Conservation (phyloP, 2,888 invertebrate species). For the Drepanosiphum platanoidis region DNA sequence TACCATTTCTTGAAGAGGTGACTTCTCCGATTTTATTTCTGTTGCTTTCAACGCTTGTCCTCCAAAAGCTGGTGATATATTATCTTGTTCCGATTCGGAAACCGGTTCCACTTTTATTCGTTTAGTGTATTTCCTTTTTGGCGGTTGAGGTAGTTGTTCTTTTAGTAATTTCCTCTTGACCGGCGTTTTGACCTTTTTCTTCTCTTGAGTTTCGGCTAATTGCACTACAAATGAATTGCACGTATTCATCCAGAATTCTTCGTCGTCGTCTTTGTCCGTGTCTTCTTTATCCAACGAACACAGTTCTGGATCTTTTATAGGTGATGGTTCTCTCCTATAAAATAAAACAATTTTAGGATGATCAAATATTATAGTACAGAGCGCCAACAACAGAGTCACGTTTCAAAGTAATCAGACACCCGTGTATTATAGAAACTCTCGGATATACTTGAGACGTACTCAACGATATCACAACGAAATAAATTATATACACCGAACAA, state of each 20-base stretch:
- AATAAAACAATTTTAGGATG: background rate
- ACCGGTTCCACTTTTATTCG: slow-evolving; percentile 32
- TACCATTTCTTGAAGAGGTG: background rate
- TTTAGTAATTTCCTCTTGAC: slow-evolving; percentile 28
- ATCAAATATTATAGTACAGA: background rate
- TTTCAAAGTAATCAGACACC: background rate
- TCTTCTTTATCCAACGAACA: slow-evolving; percentile 17
- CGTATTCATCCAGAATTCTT: slow-evolving; percentile 55
- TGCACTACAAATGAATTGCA: slow-evolving; percentile 57
- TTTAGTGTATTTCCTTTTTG: slow-evolving; percentile 58
- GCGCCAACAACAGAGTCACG: background rate
- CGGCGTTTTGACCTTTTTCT: slow-evolving; percentile 29
- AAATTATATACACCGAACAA: background rate
- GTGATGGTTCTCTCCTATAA: slow-evolving; percentile 45
- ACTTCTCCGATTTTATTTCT: background rate
- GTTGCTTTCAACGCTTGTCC: background rate
- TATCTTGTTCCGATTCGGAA: slow-evolving; percentile 14
- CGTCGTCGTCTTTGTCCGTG: slow-evolving; percentile 44
- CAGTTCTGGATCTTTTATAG: slow-evolving; percentile 30
- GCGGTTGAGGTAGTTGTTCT: slow-evolving; percentile 11
- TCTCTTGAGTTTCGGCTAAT: slow-evolving; percentile 57
- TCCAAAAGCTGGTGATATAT: background rate
- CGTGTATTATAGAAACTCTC: background rate
- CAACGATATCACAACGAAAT: background rate
- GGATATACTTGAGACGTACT: background rate